These are phyloP conservation scores for Drosophila nebulosa DNA, from an alignment of 1,140 invertebrate species.

Conservation along the genomic window DNA sequence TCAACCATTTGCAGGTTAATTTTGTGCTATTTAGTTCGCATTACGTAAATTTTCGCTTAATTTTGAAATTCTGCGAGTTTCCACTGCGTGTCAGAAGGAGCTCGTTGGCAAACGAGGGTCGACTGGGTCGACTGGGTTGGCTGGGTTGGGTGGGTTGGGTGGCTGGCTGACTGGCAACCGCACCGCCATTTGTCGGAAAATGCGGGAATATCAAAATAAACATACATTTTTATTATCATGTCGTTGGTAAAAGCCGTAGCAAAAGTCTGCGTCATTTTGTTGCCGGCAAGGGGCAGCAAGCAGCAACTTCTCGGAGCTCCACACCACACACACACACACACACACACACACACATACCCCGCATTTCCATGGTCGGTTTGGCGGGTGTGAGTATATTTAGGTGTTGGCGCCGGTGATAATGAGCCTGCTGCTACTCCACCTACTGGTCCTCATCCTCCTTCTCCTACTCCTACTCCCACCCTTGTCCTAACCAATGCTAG, in stretches of 20 bases:
- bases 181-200: conserved; percentile 19
- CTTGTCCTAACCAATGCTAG: background rate
- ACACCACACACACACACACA: conserved; percentile 3
- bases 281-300: conserved; percentile 3
- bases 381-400: conserved; percentile 8
- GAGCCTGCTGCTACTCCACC: background rate
- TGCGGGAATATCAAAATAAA: conserved; percentile 24
- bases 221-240: conserved; percentile 23
- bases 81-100: background rate
- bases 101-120: background rate
- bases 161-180: background rate
- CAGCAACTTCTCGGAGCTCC: background rate
- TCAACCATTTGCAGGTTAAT: conserved; percentile 18
- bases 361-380: background rate
- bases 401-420: conserved; percentile 7
- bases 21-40: conserved; percentile 24
- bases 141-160: background rate
- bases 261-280: conserved; percentile 10
- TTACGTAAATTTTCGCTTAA: conserved; percentile 24
- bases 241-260: conserved; percentile 18
- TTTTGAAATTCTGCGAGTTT: conserved; percentile 12
- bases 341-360: no score
- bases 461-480: no score
- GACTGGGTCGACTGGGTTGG: background rate
- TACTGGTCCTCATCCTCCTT: background rate